A percentile compares a stretch with the other conserved stretches of the same genome.
These are phyloP conservation scores for human DNA, from an alignment of 2,113 vertebrate genomes.

Conservation along the genomic window DNA sequence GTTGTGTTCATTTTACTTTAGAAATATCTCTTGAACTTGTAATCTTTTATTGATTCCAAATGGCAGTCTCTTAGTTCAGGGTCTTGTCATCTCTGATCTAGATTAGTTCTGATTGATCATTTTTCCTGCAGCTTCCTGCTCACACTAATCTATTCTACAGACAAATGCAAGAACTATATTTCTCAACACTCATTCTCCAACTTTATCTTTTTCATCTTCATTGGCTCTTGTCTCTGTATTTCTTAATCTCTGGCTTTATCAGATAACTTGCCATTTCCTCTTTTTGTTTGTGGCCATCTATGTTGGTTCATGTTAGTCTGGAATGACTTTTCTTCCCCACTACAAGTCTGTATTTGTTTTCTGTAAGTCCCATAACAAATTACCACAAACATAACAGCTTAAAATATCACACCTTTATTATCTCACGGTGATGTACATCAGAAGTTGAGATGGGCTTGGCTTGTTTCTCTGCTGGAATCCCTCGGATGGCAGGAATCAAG, in stretches of 20 bases:
- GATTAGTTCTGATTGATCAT: neutral
- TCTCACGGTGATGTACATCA: neutral
- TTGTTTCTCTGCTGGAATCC: too few species aligned
- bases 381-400: too few species aligned
- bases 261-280: rapidly evolving
- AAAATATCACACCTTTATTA: too few species aligned
- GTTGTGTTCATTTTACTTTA: neutral
- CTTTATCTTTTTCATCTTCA: neutral
- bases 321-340: neutral
- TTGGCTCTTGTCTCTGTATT: rapidly evolving
- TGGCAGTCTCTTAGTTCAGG: rapidly evolving
- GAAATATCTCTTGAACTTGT: neutral
- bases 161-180: rapidly evolving
- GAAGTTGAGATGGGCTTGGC: neutral
- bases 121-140: rapidly evolving
- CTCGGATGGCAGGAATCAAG: rapidly evolving
- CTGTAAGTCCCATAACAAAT: neutral
- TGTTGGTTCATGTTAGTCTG: neutral
- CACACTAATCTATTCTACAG: neutral
- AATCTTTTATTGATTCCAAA: neutral
- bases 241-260: neutral
- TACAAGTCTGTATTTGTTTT: rapidly evolving
- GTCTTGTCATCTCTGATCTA: neutral
- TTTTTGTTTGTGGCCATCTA: rapidly evolving
- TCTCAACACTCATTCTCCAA: rapidly evolving